Base-by-base conservation (phyloP, 1,140 invertebrate species). In the Neodiprion pinetum region DNA sequence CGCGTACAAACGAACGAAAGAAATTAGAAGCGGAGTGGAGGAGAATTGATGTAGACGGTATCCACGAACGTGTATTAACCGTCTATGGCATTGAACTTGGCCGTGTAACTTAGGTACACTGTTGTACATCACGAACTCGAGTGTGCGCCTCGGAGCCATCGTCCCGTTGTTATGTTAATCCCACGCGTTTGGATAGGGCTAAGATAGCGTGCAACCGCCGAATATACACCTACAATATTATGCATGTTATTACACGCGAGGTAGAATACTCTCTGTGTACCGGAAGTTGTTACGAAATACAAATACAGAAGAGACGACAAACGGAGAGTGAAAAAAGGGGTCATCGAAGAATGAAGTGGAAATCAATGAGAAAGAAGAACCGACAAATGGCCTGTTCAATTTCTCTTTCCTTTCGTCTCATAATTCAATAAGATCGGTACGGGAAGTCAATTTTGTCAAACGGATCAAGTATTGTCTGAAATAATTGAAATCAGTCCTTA, bases 181-280 rank as follows among this genome's bases (percentile, higher is more conserved):
- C 53, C 53, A 61, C 53, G 53, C 53, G 53, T 61, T 12, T 61
- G 53, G 53, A 61, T 61, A 61, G 53, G 53, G 53, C 53, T 61
- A 61, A 61, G n/a, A 61, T 17, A 12, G 53, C 28, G 28, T 40
- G 28, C 28, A 61, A 4, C 28, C 28, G 53, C 53, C 53, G 53
- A 61, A 61, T 61, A 61, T 61, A 61, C 53, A 61, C 53, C 11
- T 14, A 17, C 28, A 40, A 40, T 5, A 40, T 40, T 40, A 40
- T 40, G 28, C 28, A 40, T 40, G 28, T 40, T 40, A 40, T 40
- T 40, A 40, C 4, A 40, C 28, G 5, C 28, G 5, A 40, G 28
- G 28, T 40, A 40, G 28, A 5, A 40, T 40, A 40, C 28, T 40
- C 28, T 40, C 28, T 40, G 53, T 61, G 53, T 61, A 61, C 53